These are phyloP conservation scores for Cassiopea xamachana DNA, from an alignment of 30 jellyfish, hydroid and myxozoan species.

Conservation along the genomic window DNA sequence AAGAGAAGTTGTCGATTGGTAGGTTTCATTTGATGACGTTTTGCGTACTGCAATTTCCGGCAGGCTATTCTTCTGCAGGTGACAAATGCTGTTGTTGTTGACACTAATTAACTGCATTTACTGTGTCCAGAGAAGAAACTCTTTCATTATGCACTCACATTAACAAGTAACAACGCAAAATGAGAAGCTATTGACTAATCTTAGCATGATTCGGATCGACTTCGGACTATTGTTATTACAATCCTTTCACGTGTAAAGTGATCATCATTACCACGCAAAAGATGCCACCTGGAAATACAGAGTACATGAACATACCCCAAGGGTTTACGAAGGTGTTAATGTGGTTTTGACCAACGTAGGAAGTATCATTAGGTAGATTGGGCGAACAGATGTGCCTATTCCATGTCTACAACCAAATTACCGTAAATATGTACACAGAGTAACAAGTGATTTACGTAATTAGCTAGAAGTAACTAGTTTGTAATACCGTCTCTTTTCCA, in stretches of 20 bases:
- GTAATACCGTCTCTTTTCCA: conserved; percentile 65
- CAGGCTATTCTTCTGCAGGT: too few relatives aligned
- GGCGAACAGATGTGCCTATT: background rate
- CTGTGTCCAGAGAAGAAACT: background rate
- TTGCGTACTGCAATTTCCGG: too few relatives aligned
- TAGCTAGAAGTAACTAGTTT: background rate
- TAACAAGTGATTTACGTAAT: background rate
- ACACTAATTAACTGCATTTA: background rate
- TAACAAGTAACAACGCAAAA: background rate
- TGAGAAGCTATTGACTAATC: background rate
- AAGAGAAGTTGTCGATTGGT: too few relatives aligned
- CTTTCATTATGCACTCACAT: too few relatives aligned
- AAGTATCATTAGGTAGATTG: too few relatives aligned
- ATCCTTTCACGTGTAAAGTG: background rate
- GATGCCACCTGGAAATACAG: too few relatives aligned
- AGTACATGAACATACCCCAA: too few relatives aligned
- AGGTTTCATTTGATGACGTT: too few relatives aligned
- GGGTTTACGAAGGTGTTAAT: too few relatives aligned
- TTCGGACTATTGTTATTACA: background rate
- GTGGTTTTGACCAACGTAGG: too few relatives aligned
- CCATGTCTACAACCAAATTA: background rate
- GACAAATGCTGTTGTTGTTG: background rate
- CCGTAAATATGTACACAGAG: background rate
- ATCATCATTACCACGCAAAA: too few relatives aligned
- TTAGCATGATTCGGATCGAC: background rate